phyloP scores from a whole-genome alignment of 2,797 vertebrate species.

The Lacerta agilis region DNA sequence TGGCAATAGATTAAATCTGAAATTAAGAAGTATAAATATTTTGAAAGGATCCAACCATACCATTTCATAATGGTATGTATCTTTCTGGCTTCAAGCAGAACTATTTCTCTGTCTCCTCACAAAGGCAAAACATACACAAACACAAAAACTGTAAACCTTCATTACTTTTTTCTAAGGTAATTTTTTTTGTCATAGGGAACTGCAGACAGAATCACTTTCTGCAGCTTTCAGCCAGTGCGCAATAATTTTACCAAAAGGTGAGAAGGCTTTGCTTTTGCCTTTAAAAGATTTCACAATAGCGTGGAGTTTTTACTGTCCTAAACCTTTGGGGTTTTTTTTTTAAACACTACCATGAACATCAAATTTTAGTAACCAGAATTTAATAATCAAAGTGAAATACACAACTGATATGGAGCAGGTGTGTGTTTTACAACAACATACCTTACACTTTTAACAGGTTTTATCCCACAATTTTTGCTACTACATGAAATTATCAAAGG shows the following conservation, averaged over 20 bases:
- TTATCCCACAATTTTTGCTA: conserved; percentile 40
- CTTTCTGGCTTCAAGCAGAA: conserved; percentile 60
- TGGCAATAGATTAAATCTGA: conserved; percentile 54
- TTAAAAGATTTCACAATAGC: conserved; percentile 53
- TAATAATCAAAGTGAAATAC: conserved; percentile 60
- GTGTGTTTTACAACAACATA: conserved; percentile 36
- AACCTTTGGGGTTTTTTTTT: conserved; percentile 54
- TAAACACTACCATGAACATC: conserved; percentile 38
- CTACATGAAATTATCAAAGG: conserved; percentile 51
- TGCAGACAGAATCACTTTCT: conserved; percentile 42
- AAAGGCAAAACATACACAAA: conserved; percentile 57
- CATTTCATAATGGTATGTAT: conserved; percentile 47
- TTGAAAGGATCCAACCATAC: conserved; percentile 24
- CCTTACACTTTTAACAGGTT: conserved; percentile 50
- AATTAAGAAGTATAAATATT: conserved; percentile 38
- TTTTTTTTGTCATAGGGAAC: conserved; percentile 51
- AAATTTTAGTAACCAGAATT: conserved; percentile 56
- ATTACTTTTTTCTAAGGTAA: conserved; percentile 48
- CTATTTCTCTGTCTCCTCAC: conserved; percentile 36
- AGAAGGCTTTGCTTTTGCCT: conserved; percentile 62
- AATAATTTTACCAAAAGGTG: conserved; percentile 60
- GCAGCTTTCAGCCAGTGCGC: conserved; percentile 49
- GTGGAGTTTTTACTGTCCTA: conserved; percentile 48
- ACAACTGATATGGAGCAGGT: conserved; percentile 53
- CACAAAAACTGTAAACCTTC: conserved; percentile 55